Conservation (phyloP, 2,113 vertebrate species). For the Clarias macrocephalus region DNA sequence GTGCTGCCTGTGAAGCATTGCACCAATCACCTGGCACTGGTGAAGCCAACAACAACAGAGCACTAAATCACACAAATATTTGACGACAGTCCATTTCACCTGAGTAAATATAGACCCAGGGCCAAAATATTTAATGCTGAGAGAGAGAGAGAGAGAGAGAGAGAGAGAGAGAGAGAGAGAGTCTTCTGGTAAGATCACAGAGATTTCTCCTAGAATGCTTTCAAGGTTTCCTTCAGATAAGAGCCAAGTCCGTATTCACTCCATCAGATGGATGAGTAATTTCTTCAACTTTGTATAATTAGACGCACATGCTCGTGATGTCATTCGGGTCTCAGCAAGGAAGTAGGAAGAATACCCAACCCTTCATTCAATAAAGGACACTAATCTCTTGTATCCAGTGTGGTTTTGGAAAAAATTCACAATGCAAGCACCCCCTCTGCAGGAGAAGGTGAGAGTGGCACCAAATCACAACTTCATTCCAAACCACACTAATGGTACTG, state of each 20-base stretch:
- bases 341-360: background rate
- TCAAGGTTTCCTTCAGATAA: conserved; percentile 32
- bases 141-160: background rate
- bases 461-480: background rate
- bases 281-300: conserved; percentile 20
- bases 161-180: background rate
- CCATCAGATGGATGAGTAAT: conserved; percentile 24
- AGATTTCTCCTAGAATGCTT: conserved; percentile 35
- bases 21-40: conserved; percentile 49
- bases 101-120: conserved; percentile 43
- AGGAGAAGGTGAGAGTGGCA: conserved; percentile 28
- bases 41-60: conserved; percentile 38
- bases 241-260: conserved; percentile 40
- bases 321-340: background rate
- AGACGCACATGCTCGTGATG: conserved; percentile 20
- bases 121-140: conserved; percentile 44
- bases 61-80: conserved; percentile 57
- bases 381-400: background rate
- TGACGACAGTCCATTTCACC: conserved; percentile 51
- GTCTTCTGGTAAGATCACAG: conserved; percentile 30
- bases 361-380: background rate
- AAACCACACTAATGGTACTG: background rate
- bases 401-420: background rate
- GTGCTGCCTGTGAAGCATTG: conserved; percentile 48
- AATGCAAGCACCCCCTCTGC: conserved; percentile 68